phyloP scores from a whole-genome alignment of 2,113 vertebrate species.

The Rana temporaria region DNA sequence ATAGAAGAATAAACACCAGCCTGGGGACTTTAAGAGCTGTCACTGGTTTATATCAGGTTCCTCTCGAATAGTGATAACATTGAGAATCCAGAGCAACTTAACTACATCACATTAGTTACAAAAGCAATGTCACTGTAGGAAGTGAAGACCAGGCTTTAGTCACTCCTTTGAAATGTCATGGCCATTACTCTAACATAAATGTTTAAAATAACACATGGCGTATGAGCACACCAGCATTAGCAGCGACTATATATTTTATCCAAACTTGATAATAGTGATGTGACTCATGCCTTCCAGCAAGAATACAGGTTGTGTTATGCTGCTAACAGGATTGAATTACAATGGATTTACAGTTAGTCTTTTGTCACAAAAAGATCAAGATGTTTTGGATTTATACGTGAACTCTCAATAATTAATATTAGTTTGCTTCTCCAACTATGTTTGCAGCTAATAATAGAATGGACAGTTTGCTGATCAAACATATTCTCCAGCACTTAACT shows the following conservation, averaged over 20 bases:
- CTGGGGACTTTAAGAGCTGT: neutral
- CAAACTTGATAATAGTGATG: constrained; percentile 7
- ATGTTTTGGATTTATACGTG: neutral
- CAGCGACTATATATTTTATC: neutral
- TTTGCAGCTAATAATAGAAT: neutral
- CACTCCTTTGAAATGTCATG: constrained; percentile 27
- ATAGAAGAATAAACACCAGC: neutral
- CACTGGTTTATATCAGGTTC: constrained; percentile 4
- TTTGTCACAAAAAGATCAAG: constrained; percentile 3
- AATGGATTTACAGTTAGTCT: constrained; percentile 23
- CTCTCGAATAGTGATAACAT: neutral
- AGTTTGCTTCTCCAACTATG: neutral
- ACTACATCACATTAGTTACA: constrained; percentile 9
- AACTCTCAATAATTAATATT: neutral
- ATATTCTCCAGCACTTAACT: too few relatives aligned
- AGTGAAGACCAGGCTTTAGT: constrained; percentile 5
- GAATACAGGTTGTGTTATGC: neutral
- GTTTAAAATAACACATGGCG: constrained; percentile 1
- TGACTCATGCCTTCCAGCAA: neutral
- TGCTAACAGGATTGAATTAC: constrained; percentile 8
- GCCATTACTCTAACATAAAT: constrained; percentile 31
- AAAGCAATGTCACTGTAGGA: neutral
- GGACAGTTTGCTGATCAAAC: neutral
- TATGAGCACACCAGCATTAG: neutral
- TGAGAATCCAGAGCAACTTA: constrained; percentile 18